Conservation (phyloP, 2,888 invertebrate species). For the Morpho deidamia region DNA sequence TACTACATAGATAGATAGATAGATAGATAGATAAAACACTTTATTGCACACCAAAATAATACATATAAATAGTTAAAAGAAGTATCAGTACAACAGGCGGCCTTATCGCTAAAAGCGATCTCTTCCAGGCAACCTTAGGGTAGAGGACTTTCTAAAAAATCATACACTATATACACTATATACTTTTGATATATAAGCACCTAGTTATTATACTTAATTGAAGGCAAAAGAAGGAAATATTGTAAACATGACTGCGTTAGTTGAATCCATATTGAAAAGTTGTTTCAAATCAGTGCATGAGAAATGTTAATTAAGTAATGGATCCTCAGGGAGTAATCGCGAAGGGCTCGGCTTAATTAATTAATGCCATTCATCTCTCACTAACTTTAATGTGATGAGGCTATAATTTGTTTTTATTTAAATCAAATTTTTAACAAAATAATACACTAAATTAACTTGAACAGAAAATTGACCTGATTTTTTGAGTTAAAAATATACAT, state of each 20-base stretch:
- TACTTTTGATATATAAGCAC: too few species aligned
- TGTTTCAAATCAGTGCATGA: constrained; percentile 42
- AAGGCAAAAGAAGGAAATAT: not conserved
- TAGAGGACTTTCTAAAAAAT: too few species aligned
- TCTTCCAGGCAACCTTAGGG: too few species aligned
- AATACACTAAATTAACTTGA: not conserved
- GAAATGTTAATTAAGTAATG: constrained; percentile 72
- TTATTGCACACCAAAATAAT: too few species aligned
- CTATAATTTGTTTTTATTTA: constrained; percentile 34
- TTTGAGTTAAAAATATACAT: too few species aligned
- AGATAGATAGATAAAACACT: too few species aligned
- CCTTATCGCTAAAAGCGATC: too few species aligned
- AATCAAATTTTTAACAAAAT: constrained; percentile 5
- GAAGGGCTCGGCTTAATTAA: constrained; percentile 71
- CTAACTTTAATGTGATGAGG: constrained; percentile 51
- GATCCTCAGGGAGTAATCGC: constrained; percentile 58
- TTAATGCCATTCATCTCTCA: constrained; percentile 67
- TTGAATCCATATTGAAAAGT: constrained; percentile 26
- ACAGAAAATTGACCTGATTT: not conserved
- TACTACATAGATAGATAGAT: too few species aligned
- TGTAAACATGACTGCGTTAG: not conserved
- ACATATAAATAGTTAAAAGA: too few species aligned
- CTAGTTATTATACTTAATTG: too few species aligned
- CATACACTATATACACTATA: too few species aligned
- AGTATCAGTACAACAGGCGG: too few species aligned